Evolutionary conservation across 2,797 vertebrate species (phyloP).

Genomic region (Carcharodon carcharias): DNA sequence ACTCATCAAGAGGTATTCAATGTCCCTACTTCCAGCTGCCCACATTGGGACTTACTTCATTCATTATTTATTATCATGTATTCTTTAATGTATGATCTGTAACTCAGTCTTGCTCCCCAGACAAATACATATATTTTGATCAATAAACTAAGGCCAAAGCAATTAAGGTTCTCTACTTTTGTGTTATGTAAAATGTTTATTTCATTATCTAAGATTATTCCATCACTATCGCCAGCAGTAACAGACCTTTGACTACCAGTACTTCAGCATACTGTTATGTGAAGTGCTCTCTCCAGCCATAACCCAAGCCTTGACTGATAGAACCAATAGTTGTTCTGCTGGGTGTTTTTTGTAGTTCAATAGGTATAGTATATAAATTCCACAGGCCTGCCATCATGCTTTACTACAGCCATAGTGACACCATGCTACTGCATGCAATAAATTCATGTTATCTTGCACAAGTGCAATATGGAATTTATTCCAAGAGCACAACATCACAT

Average conservation of each 20-base stretch:
- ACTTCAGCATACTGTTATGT: not conserved
- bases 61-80: not conserved
- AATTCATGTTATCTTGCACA: conserved; percentile 22
- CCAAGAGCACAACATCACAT: not conserved
- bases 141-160: not conserved
- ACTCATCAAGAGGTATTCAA: not conserved
- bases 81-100: not conserved
- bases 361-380: not conserved
- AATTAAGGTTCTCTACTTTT: not conserved
- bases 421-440: not conserved
- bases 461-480: conserved; percentile 5
- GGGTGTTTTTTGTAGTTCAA: not conserved
- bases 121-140: not conserved
- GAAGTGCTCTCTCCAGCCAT: not conserved
- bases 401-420: not conserved
- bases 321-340: not conserved
- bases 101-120: not conserved
- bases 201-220: conserved; percentile 9
- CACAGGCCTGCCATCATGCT: not conserved
- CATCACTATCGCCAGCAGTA: not conserved
- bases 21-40: not conserved
- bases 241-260: not conserved
- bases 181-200: not conserved
- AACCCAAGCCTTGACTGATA: not conserved
- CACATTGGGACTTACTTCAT: not conserved